These are phyloP conservation scores for Pungitius pungitius DNA, from an alignment of 2,113 vertebrate species.

Conservation along the genomic window DNA sequence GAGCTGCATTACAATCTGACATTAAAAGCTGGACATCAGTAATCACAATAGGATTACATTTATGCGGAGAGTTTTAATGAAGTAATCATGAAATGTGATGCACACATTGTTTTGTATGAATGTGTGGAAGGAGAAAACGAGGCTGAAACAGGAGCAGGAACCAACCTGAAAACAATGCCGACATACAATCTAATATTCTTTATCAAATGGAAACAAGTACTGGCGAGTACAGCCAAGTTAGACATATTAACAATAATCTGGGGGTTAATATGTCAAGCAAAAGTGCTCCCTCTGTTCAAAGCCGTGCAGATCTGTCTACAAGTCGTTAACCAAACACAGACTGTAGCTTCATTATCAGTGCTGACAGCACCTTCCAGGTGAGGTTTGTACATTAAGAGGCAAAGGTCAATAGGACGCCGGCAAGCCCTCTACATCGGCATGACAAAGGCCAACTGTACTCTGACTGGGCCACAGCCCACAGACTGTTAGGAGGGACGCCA, in stretches of 20 bases:
- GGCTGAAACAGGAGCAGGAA: conserved; percentile 1
- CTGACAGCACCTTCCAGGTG: conserved; percentile 52
- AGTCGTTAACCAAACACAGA: conserved; percentile 2
- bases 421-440: background rate
- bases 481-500: background rate
- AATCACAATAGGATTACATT: background rate
- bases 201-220: background rate
- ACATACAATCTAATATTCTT: background rate
- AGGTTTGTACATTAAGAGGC: conserved; percentile 34
- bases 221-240: background rate
- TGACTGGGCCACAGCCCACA: background rate
- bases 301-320: background rate
- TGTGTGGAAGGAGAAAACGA: background rate
- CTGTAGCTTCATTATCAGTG: conserved; percentile 31
- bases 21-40: background rate
- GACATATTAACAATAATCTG: background rate
- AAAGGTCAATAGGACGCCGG: conserved; percentile 47
- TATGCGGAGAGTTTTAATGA: background rate
- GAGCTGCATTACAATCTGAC: background rate
- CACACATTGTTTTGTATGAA: conserved; percentile 8
- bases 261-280: background rate
- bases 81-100: background rate
- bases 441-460: conserved; percentile 8
- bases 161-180: conserved; percentile 7
- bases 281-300: conserved; percentile 2